These are phyloP conservation scores for Cremastinae sp. DNA, from an alignment of 2,888 invertebrate genomes.

Conservation along the genomic window DNA sequence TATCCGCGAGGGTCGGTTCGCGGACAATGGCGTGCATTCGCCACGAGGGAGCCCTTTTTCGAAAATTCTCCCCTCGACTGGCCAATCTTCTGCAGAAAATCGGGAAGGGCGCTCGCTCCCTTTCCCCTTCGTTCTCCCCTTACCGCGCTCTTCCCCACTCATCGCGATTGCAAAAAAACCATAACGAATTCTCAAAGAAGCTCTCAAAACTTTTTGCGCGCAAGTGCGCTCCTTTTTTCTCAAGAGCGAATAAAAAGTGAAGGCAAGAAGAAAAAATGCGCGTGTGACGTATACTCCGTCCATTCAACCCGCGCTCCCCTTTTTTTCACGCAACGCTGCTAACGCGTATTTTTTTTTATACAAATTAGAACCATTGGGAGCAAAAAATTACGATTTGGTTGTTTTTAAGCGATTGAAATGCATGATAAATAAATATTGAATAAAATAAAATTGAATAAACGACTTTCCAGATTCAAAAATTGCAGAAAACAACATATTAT, in stretches of 20 bases:
- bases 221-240: constrained; percentile 17
- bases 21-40: constrained; percentile 1
- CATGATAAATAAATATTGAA: no score
- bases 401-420: no score
- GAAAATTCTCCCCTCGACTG: constrained; percentile 42
- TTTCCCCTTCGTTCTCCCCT: constrained; percentile 16
- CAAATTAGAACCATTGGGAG: no score
- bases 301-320: not conserved
- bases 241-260: not conserved
- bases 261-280: not conserved
- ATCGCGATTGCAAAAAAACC: constrained; percentile 49
- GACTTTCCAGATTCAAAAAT: no score
- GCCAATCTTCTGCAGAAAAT: constrained; percentile 39
- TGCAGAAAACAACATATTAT: no score
- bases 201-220: constrained; percentile 40
- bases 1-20: not conserved
- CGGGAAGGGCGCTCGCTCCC: constrained; percentile 21
- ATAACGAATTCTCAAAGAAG: constrained; percentile 28
- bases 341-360: not conserved
- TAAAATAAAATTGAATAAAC: no score
- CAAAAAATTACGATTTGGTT: no score
- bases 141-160: constrained; percentile 22
- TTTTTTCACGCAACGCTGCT: not conserved
- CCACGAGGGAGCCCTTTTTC: constrained; percentile 23
- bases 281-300: not conserved